Base-by-base conservation (phyloP, 92 coral and sea anemone species). In the Meandrina meandrites region DNA sequence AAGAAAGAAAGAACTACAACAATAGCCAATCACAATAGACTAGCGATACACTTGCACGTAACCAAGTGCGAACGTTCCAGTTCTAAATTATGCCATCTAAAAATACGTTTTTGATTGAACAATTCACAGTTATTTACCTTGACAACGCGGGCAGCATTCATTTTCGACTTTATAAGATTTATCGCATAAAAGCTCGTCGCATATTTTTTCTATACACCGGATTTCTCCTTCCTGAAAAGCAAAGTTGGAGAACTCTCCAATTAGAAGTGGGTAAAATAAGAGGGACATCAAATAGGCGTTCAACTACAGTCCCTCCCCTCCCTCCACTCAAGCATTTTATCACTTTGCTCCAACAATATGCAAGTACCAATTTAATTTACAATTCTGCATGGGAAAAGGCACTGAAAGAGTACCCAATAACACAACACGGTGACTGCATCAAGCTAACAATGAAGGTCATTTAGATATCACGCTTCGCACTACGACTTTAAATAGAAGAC, bases 121-220 rank as follows among this genome's bases (percentile, higher is more conserved):
- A 11, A 27, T 7, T 24, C 8, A 24, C 53, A 60, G 15, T 24
- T 11, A 22, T 84, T 82, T 81, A 93, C 93, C 95, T 45, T 79
- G 47, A 81, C 91, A 88, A 40, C 86, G 88, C 50, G 79, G 84
- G 67, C 93, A 90, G 45, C 90, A 88, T 60, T 78, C 86, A 53
- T 88, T 60, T 47, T 85, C 81, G 10, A 84, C 84, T 45, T 56
- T 70, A 62, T 67, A 72, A 27, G 94, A 91, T 64, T 86, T 85
- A 53, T 81, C 88, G 88, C 95, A 94, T 45, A 40, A 85, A n/a
- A 86, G 16, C 56, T 85, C 86, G 15, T 94, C 91, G 60, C 98
- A 94, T 56, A 54, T 36, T 87, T 90, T 82, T 51, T 82, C 81
- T 84, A 87, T 84, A 90, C 98, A 95, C 83, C 81, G 74, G 60